Base-by-base conservation (phyloP, 2,113 vertebrate species). In the Eolophus roseicapilla region DNA sequence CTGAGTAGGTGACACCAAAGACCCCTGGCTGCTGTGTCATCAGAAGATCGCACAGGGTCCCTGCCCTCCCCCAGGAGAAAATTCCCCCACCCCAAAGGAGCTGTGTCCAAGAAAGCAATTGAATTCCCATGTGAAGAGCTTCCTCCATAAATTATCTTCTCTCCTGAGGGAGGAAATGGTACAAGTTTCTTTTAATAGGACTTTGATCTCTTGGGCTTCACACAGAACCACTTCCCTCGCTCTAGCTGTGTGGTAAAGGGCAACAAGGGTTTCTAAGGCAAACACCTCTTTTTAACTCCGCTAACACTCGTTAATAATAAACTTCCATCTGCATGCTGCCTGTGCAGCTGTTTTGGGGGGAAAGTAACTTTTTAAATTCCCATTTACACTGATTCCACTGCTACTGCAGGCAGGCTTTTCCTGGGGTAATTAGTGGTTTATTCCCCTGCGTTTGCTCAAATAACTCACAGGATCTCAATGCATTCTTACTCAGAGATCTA, bases 201-300 rank as follows among this genome's bases (percentile, higher is more conserved):
- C 95, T 96, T 96, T 95, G 96, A 92, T 96, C 93, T 81, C 86
- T 59, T 11, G 83, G 88, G 89, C 78, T 93, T 49, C 2, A 4
- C 78, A 33, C 85, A 33, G 88, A 47, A 59, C 46, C 2, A 1
- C 29, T 70, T 52, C 69, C 62, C 85, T 76, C 28, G 0, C 52
- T 73, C 59, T 73, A 82, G 91, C 27, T 6, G 29, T 4, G 52
- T 63, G 92, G 88, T 19, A 86, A 85, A 95, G 93, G 95, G 90
- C 88, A 92, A 49, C 5, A 3, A 3, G 73, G 50, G 52, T 90
- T 92, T 62, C 28, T 44, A 12, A 13, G 35, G 77, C 81, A 91
- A 96, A 91, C 76, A 17, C 85, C 88, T 70, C 44, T 55, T 62
- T 24, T 29, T 9, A 57, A 35, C 90, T 67, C 83, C 39, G 68